These are phyloP conservation scores for Sinocyclocheilus anshuiensis DNA, from an alignment of 2,113 vertebrate genomes.

Conservation along the genomic window DNA sequence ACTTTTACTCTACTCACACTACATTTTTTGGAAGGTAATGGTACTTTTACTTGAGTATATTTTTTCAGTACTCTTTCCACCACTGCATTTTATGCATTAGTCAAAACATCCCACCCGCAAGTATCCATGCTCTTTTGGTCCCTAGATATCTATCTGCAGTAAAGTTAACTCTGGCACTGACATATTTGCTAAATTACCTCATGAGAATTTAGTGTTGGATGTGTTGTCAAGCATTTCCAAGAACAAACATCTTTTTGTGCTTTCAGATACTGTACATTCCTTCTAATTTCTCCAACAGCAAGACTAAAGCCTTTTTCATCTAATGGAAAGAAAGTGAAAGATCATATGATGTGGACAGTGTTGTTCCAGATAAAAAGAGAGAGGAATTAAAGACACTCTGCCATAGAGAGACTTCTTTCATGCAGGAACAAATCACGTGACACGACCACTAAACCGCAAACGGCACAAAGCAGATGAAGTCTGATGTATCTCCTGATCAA, in stretches of 20 bases:
- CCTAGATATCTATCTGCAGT: background rate
- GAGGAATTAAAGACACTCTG: background rate
- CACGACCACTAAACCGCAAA: slow-evolving; percentile 29
- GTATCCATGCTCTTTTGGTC: background rate
- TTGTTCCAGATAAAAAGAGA: slow-evolving; percentile 3
- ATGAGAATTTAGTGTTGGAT: background rate
- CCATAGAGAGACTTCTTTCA: slow-evolving; percentile 34
- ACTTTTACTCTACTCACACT: no score
- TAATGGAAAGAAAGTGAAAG: slow-evolving; percentile 14
- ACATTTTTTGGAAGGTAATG: no score
- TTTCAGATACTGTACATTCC: background rate
- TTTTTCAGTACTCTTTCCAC: no score
- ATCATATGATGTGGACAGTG: slow-evolving; percentile 23
- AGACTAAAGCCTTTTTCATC: slow-evolving; percentile 25
- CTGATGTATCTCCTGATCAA: slow-evolving; percentile 64
- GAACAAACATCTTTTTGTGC: background rate
- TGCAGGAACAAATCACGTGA: slow-evolving; percentile 29
- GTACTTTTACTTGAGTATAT: no score
- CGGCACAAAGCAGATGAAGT: slow-evolving; percentile 20
- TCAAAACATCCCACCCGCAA: background rate
- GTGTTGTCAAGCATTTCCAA: background rate
- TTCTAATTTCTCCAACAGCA: slow-evolving; percentile 43
- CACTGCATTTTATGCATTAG: background rate
- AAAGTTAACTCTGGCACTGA: background rate
- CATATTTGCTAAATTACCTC: background rate